These are phyloP conservation scores for Strix uralensis DNA, from an alignment of 2,113 vertebrate species.

Conservation along the genomic window DNA sequence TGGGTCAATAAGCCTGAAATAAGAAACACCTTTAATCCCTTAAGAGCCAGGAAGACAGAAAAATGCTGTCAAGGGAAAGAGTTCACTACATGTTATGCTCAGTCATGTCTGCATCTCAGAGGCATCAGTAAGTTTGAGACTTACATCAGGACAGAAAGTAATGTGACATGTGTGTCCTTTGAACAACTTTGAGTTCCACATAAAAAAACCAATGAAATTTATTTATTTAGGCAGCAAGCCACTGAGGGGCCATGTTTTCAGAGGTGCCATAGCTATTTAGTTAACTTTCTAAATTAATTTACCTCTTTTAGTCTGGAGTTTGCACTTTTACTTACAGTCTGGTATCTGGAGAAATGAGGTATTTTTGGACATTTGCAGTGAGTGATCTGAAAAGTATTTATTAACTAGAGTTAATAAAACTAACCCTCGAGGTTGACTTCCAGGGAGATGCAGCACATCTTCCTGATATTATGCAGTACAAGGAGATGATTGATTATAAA, in stretches of 20 bases:
- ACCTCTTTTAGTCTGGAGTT: background rate
- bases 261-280: background rate
- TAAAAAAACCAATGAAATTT: background rate
- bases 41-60: background rate
- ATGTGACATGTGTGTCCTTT: background rate
- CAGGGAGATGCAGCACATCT: background rate
- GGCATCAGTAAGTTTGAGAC: background rate
- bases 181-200: background rate
- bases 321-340: background rate
- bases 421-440: background rate
- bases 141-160: background rate
- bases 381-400: background rate
- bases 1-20: background rate
- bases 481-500: background rate
- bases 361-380: background rate
- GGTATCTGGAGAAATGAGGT: background rate
- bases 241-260: background rate
- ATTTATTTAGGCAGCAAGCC: background rate
- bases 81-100: background rate
- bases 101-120: background rate
- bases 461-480: background rate
- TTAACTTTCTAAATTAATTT: background rate
- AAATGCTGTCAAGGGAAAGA: background rate
- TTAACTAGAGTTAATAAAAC: background rate
- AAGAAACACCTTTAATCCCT: background rate